Percentiles rank a stretch among this genome's conserved stretches.
Evolutionary conservation across 2,888 invertebrate species (phyloP).

Genomic region (Graphium colonna): DNA sequence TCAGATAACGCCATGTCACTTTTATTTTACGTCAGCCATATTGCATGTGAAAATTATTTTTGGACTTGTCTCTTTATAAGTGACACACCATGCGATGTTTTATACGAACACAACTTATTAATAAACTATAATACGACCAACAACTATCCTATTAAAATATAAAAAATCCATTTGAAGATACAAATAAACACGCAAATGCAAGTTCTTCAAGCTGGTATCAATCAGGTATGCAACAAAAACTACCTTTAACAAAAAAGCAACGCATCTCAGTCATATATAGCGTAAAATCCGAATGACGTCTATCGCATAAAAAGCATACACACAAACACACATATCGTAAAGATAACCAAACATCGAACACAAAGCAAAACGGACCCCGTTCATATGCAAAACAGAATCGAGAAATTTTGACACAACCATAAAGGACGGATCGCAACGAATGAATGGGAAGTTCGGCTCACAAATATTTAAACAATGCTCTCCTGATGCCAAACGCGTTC

Average conservation of each 20-base stretch:
- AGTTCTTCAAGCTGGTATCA: too few relatives aligned
- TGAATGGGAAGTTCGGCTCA: slow-evolving; percentile 46
- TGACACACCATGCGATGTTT: too few relatives aligned
- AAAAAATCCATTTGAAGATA: neutral
- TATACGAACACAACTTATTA: too few relatives aligned
- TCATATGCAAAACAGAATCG: slow-evolving; percentile 69
- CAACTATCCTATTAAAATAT: too few relatives aligned
- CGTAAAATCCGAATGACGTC: too few relatives aligned
- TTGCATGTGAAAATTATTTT: too few relatives aligned
- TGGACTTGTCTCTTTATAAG: too few relatives aligned
- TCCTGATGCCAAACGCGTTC: slow-evolving; percentile 39
- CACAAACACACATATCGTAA: slow-evolving; percentile 22
- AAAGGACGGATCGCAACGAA: slow-evolving; percentile 67
- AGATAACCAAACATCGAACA: slow-evolving; percentile 42
- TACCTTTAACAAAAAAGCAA: slow-evolving; percentile 3
- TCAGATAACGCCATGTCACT: too few relatives aligned
- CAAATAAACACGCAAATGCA: too few relatives aligned
- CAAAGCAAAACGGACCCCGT: slow-evolving; percentile 41
- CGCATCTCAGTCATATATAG: slow-evolving; percentile 4
- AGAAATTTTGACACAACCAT: slow-evolving; percentile 66
- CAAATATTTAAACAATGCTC: slow-evolving; percentile 51
- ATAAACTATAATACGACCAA: too few relatives aligned
- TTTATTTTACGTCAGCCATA: too few relatives aligned
- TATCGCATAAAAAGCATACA: slow-evolving; percentile 30
- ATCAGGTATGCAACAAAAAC: too few relatives aligned